Conservation (phyloP, 2,113 vertebrate species). For the Diphyllodes magnificus region DNA sequence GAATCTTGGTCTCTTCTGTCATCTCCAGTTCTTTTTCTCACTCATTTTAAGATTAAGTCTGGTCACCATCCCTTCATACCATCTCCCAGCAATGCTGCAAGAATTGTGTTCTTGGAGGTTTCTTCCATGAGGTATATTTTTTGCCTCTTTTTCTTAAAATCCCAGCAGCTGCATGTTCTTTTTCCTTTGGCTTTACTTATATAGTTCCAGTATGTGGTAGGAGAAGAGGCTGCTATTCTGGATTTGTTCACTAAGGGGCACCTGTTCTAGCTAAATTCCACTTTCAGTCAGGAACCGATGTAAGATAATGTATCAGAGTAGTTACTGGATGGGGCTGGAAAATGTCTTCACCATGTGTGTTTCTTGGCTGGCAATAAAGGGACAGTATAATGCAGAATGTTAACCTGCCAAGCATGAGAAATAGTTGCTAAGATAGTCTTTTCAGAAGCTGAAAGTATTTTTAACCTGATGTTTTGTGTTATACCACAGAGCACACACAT, state of each 20-base stretch:
- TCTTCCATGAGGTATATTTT: not conserved
- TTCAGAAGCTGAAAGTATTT: not conserved
- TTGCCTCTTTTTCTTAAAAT: not conserved
- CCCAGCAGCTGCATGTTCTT: not conserved
- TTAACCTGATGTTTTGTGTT: not conserved
- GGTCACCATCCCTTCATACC: not conserved
- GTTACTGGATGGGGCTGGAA: not conserved
- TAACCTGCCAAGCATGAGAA: not conserved
- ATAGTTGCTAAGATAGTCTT: not conserved
- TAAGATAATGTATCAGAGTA: not conserved
- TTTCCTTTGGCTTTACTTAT: not conserved
- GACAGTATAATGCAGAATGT: not conserved
- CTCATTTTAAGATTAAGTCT: not conserved
- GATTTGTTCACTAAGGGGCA: slow-evolving; percentile 55
- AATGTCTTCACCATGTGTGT: not conserved
- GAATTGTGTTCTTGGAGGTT: not conserved
- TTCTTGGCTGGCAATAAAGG: not conserved
- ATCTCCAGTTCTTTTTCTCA: not conserved
- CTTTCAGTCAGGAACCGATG: not conserved
- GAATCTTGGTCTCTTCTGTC: not conserved
- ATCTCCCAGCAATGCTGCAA: not conserved
- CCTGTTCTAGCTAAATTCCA: not conserved
- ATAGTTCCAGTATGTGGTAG: not conserved
- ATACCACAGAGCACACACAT: rapidly evolving
- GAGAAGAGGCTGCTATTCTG: slow-evolving; percentile 32